These are phyloP conservation scores for Drosophila murphyi DNA, from an alignment of 1,140 invertebrate species.

Conservation along the genomic window DNA sequence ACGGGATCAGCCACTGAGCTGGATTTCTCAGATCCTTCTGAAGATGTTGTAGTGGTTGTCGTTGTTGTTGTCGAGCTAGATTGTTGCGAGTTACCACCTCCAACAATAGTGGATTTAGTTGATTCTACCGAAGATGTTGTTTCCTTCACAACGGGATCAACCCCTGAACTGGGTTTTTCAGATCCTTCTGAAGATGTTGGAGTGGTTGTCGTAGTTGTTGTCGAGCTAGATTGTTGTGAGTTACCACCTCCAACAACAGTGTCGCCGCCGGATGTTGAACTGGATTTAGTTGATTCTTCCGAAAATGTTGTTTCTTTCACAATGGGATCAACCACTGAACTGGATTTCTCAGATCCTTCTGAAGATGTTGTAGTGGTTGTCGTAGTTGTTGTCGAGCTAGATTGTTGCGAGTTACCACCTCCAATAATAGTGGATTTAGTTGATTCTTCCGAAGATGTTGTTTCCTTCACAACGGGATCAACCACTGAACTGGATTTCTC, in stretches of 20 bases:
- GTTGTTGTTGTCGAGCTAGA: constrained; percentile 11
- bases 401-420: constrained; percentile 9
- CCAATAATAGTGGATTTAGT: neutral
- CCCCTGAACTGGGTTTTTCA: neutral
- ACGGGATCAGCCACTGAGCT: neutral
- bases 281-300: constrained; percentile 6
- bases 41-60: too few species aligned
- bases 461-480: too few species aligned
- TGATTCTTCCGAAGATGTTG: neutral
- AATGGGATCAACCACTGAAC: neutral
- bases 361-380: neutral
- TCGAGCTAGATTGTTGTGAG: neutral
- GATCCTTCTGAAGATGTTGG: neutral
- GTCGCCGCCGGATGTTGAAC: neutral
- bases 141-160: neutral
- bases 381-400: constrained; percentile 9
- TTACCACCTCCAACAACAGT: neutral
- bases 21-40: neutral
- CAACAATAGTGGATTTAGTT: neutral
- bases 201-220: constrained; percentile 6
- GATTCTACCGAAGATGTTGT: neutral
- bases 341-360: neutral
- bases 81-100: neutral
- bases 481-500: neutral
- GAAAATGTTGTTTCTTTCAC: neutral